Evolutionary conservation across 2,888 invertebrate genomes (phyloP).

Genomic region (Lomographa bimaculata): DNA sequence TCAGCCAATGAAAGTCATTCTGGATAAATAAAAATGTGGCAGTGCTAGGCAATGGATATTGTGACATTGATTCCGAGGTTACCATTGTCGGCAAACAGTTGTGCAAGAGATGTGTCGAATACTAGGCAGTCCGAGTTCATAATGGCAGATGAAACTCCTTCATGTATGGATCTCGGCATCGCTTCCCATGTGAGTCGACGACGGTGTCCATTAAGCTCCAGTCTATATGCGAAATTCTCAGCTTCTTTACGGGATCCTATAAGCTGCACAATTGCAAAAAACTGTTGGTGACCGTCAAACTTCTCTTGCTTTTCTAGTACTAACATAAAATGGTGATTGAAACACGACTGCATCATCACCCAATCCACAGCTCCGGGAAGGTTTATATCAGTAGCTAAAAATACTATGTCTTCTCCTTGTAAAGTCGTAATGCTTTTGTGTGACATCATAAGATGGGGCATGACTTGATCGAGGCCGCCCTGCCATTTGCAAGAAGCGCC

Average conservation of each 20-base stretch:
- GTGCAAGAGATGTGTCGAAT: constrained; percentile 99
- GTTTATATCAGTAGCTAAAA: constrained; percentile 99
- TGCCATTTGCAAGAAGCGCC: constrained; percentile 99
- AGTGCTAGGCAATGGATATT: constrained; percentile 92
- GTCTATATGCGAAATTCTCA: constrained; percentile 98
- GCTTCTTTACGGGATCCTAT: constrained; percentile 99
- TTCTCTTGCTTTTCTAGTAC: constrained; percentile 99
- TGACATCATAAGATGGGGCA: constrained; percentile 98
- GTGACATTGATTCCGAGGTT: constrained; percentile 99
- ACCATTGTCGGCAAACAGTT: constrained; percentile 99
- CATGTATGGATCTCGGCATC: constrained; percentile 98
- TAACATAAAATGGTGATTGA: constrained; percentile 99
- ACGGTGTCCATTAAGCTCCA: constrained; percentile 98
- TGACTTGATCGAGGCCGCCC: constrained; percentile 98
- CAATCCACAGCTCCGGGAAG: constrained; percentile 99
- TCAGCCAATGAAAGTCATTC: constrained; percentile 46
- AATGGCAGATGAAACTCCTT: constrained; percentile 98
- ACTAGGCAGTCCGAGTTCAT: constrained; percentile 99
- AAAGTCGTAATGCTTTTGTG: constrained; percentile 99
- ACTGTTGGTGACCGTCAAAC: constrained; percentile 97
- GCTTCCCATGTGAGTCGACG: constrained; percentile 99
- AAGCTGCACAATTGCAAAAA: constrained; percentile 99
- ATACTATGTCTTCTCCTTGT: constrained; percentile 99
- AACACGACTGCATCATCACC: constrained; percentile 99
- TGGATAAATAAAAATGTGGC: constrained; percentile 37